Percentiles rank a stretch among this genome's conserved stretches.
Conservation (phyloP, 2,888 invertebrate species). For the Myopa testacea region DNA sequence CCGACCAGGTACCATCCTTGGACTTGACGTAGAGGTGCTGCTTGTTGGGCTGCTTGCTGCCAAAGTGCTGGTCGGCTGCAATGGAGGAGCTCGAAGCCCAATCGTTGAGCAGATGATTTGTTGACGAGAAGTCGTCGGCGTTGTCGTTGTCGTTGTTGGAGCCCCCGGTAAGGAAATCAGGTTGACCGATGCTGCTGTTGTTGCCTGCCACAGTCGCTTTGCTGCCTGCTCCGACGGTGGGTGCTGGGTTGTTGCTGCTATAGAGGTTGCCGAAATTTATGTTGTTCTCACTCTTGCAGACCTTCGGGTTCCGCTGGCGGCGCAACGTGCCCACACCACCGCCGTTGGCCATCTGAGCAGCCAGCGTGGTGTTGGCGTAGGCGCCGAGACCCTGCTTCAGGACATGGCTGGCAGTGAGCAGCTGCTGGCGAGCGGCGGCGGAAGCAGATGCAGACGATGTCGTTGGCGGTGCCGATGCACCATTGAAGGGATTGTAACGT, state of each 20-base stretch:
- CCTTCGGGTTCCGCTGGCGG: constrained; percentile 66
- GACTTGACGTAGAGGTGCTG: constrained; percentile 68
- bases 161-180: constrained; percentile 59
- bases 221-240: constrained; percentile 39
- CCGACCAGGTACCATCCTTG: constrained; percentile 67
- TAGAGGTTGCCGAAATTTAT: constrained; percentile 56
- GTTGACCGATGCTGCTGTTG: constrained; percentile 39
- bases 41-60: constrained; percentile 64
- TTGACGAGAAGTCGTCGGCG: constrained; percentile 57
- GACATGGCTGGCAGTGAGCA: constrained; percentile 63
- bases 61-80: constrained; percentile 58
- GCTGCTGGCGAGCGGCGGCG: constrained; percentile 38
- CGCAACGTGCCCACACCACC: constrained; percentile 64
- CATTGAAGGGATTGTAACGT: constrained; percentile 56
- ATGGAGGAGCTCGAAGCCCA: constrained; percentile 63
- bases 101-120: constrained; percentile 63
- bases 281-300: constrained; percentile 68
- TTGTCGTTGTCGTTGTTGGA: constrained; percentile 41
- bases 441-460: constrained; percentile 14
- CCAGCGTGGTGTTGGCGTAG: constrained; percentile 62
- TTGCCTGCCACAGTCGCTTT: background rate
- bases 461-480: background rate
- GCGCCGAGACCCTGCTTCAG: constrained; percentile 63
- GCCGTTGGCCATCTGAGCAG: constrained; percentile 61
- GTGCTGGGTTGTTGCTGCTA: constrained; percentile 44